Evolutionary conservation across 2,113 vertebrate species (phyloP).

Genomic region (Semnornis frantzii): DNA sequence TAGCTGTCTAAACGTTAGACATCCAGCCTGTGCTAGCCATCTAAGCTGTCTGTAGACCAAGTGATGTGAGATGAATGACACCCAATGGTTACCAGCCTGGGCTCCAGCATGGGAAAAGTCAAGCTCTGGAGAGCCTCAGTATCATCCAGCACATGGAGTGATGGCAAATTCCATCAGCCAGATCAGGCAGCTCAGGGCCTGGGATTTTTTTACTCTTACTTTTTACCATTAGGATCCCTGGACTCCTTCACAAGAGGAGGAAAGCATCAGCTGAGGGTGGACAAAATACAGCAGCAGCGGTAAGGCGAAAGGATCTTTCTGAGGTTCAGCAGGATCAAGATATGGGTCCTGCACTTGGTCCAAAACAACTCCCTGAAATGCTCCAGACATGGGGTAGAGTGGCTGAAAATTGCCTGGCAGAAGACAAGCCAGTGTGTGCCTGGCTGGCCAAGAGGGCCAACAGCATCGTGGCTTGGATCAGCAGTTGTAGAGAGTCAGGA

Average conservation of each 20-base stretch:
- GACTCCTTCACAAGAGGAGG: neutral
- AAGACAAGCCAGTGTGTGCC: too few species aligned
- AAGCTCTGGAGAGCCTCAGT: neutral
- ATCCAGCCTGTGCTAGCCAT: neutral
- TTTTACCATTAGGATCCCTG: neutral
- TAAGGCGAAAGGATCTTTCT: neutral
- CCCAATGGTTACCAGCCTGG: neutral
- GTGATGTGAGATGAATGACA: neutral
- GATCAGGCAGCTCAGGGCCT: neutral
- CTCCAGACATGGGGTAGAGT: too few species aligned
- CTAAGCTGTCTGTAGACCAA: neutral
- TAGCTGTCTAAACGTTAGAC: constrained; percentile 2
- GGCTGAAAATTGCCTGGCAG: too few species aligned
- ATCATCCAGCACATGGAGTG: neutral
- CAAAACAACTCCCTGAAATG: too few species aligned
- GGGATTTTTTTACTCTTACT: neutral
- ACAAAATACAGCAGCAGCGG: too few species aligned
- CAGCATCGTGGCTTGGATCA: too few species aligned
- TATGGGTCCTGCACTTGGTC: too few species aligned
- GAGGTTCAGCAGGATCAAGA: too few species aligned
- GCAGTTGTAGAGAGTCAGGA: too few species aligned
- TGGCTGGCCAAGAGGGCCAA: too few species aligned
- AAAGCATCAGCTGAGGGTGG: neutral
- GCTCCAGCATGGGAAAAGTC: neutral
- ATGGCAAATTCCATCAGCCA: neutral